Percentiles rank a stretch among this genome's conserved stretches.
These are phyloP conservation scores for Desmodus rotundus DNA, from an alignment of 2,113 vertebrate genomes.

Conservation along the genomic window DNA sequence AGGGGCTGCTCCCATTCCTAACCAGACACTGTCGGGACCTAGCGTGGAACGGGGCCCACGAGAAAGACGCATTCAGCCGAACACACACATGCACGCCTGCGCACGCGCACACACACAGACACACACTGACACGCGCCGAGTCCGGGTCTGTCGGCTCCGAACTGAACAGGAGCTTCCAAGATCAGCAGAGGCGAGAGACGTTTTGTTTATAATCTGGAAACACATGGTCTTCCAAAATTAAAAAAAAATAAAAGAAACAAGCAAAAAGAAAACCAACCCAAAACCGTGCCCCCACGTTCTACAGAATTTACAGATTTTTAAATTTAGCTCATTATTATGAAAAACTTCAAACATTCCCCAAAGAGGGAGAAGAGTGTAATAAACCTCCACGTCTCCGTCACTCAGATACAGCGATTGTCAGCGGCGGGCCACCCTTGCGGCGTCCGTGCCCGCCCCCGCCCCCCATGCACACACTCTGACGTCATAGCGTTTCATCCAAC, in stretches of 20 bases:
- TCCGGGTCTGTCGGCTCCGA: background rate
- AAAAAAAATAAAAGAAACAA: background rate
- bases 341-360: background rate
- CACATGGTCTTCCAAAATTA: background rate
- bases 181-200: background rate
- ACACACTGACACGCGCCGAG: background rate
- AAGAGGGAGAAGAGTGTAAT: background rate
- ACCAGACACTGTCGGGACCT: background rate
- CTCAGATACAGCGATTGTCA: background rate
- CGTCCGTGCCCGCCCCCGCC: fast-evolving
- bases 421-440: too few species aligned
- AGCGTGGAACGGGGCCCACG: background rate
- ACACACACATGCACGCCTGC: background rate
- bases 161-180: background rate
- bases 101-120: too few species aligned
- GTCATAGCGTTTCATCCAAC: too few species aligned
- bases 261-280: background rate
- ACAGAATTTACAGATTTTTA: background rate
- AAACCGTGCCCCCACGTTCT: background rate
- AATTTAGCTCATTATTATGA: background rate
- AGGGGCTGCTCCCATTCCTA: background rate
- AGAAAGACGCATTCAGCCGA: background rate
- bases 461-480: background rate
- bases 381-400: fast-evolving
- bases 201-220: background rate